phyloP scores from a whole-genome alignment of 2,113 vertebrate species.

The Circaetus gallicus region DNA sequence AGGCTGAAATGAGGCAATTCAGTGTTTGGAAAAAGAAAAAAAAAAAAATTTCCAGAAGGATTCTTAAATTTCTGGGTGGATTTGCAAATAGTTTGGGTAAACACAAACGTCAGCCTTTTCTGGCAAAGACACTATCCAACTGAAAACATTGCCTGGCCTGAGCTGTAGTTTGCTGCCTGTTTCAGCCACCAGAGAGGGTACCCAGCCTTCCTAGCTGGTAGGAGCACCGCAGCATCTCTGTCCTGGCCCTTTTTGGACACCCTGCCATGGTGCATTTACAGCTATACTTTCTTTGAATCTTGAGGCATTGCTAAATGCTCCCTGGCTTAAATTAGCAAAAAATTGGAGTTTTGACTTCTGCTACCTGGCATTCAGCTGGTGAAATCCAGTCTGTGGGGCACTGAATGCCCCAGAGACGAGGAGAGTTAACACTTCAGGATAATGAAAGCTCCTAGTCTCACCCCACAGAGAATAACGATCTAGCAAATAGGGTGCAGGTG shows the following conservation, averaged over 20 bases:
- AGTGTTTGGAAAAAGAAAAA: neutral
- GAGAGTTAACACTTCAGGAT: neutral
- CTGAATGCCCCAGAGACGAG: rapidly evolving
- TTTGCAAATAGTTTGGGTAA: constrained; percentile 12
- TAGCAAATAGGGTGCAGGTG: neutral
- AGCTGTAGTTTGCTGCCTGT: neutral
- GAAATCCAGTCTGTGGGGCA: neutral
- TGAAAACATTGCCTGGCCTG: neutral
- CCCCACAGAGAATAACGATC: neutral
- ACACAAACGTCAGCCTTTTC: neutral
- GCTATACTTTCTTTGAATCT: neutral
- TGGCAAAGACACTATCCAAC: neutral
- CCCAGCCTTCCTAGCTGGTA: neutral
- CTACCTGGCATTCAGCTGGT: neutral
- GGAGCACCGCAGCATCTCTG: neutral
- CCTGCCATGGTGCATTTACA: neutral
- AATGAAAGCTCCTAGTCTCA: neutral
- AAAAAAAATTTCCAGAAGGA: neutral
- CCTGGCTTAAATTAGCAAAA: neutral
- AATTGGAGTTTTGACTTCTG: neutral
- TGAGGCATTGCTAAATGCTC: neutral
- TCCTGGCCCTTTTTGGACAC: neutral
- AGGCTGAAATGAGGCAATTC: constrained; percentile 22
- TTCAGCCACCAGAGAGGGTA: constrained; percentile 29
- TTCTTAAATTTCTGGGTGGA: constrained; percentile 35